Evolutionary conservation across 30 jellyfish, hydroid and myxozoan genomes (phyloP).

Genomic region (Clytia hemisphaerica): DNA sequence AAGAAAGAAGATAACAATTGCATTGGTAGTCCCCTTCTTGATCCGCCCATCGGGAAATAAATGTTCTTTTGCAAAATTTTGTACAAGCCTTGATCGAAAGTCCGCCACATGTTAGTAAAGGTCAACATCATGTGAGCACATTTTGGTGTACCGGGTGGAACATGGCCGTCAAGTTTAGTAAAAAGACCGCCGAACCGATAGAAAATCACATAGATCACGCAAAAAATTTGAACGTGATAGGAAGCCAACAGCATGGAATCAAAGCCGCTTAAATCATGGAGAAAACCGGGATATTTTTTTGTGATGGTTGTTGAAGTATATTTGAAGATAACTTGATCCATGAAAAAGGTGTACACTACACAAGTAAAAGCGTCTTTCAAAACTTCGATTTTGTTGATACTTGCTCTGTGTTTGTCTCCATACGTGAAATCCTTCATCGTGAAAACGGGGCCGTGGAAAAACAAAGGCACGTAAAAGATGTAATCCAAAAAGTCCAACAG

Average conservation of each 20-base stretch:
- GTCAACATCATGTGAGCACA: conserved; percentile 51
- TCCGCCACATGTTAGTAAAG: conserved; percentile 80
- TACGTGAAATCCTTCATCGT: no score
- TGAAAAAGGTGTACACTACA: conserved; percentile 24
- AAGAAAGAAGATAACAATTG: conserved; percentile 58
- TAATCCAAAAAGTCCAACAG: no score
- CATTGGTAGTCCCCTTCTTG: conserved; percentile 36
- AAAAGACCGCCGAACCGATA: conserved; percentile 76
- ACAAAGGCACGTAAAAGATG: no score
- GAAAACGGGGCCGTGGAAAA: no score
- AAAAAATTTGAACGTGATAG: conserved; percentile 47
- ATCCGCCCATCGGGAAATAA: conserved; percentile 81
- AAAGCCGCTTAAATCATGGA: conserved; percentile 28
- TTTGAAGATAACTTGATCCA: conserved; percentile 53
- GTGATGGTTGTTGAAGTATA: conserved; percentile 46
- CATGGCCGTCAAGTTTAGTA: conserved; percentile 57
- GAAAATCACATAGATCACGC: conserved; percentile 64
- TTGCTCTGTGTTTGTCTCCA: not conserved
- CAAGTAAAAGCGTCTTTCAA: conserved; percentile 45
- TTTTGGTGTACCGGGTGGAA: conserved; percentile 71
- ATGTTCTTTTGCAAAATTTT: conserved; percentile 43
- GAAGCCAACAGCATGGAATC: conserved; percentile 51
- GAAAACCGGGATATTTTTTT: conserved; percentile 22
- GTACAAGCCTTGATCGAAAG: conserved; percentile 80
- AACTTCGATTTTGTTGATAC: conserved; percentile 19